Base-by-base conservation (phyloP, 2,888 invertebrate genomes). In the Eupithecia exiguata region DNA sequence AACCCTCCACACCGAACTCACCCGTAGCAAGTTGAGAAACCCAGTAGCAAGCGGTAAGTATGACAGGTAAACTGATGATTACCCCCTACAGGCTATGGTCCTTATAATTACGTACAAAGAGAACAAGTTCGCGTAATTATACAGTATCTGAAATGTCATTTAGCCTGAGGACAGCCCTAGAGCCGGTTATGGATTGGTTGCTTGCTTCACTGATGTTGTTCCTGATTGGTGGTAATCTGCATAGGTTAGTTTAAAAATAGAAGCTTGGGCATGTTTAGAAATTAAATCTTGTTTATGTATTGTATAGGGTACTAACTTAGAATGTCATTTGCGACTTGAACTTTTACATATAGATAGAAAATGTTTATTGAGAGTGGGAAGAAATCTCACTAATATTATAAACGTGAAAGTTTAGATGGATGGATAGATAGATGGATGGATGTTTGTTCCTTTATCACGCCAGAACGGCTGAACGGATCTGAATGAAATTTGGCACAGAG, bases 21-120 rank as follows among this genome's bases (percentile, higher is more conserved):
- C 43, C 36, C 70, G 61, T 49, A 43, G 43, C 67, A 49, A 36
- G 25, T 76, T 75, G 58, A 68, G 70, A 75, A 77, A 79, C 77
- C 82, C 84, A 83, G 88, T 86, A 87, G 87, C 86, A 63, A 70
- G 74, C 75, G 71, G 77, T 70, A 82, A 82, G 81, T 81, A 81
- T 83, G 83, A 83, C 84, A 83, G 79, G 81, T 79, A 80, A 84
- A 80, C 82, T 77, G 80, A 81, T 87, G 86, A 89, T 89, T 89
- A 81, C 78, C 76, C 80, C 86, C 82, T 78, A 70, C 76, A 77
- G 85, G 84, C 82, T 72, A 76, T 75, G 73, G 77, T 71, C 81
- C 80, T 82, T 82, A 79, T 84, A 86, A 88, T 87, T 87, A 87
- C 80, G 68, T 79, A 82, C 81, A 82, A 85, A 83, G 79, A 77